Conservation (phyloP, 1,140 invertebrate species). For the Drosophila trapezifrons region DNA sequence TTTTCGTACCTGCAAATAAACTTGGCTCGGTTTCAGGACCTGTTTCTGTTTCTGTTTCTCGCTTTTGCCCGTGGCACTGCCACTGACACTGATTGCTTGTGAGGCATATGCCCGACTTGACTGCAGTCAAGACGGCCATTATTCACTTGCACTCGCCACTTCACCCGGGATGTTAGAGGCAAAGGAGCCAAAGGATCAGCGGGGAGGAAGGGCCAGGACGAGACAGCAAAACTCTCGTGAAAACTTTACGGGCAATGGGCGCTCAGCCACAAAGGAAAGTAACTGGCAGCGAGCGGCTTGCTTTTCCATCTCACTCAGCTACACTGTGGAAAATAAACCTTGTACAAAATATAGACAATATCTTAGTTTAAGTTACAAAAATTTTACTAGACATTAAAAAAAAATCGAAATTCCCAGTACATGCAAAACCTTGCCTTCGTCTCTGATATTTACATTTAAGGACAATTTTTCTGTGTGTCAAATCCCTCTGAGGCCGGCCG, state of each 20-base stretch:
- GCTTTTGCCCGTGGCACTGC: conserved; percentile 64
- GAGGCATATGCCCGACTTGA: conserved; percentile 60
- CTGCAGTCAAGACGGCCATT: conserved; percentile 69
- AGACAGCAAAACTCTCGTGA: conserved; percentile 10
- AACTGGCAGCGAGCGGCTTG: not conserved
- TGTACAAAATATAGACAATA: not conserved
- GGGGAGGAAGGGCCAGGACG: not conserved
- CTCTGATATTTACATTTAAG: not conserved
- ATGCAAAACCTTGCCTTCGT: not conserved
- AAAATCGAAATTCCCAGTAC: no score
- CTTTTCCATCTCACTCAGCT: not conserved
- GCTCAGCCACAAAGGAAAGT: conserved; percentile 36
- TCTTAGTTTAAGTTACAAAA: no score
- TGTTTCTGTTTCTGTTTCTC: conserved; percentile 29
- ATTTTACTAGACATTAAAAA: not conserved
- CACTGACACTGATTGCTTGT: conserved; percentile 75
- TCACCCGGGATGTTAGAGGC: conserved; percentile 10
- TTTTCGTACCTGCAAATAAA: conserved; percentile 71
- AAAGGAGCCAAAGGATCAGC: conserved; percentile 17
- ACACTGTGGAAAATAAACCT: conserved; percentile 1
- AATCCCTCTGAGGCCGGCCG: conserved; percentile 5
- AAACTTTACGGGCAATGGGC: conserved; percentile 27
- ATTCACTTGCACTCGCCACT: conserved; percentile 71
- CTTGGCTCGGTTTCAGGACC: conserved; percentile 36
- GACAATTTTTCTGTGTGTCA: not conserved